Percentiles rank a stretch among this genome's conserved stretches.
These are phyloP conservation scores for Lordiphosa clarofinis DNA, from an alignment of 1,140 invertebrate species.

Conservation along the genomic window DNA sequence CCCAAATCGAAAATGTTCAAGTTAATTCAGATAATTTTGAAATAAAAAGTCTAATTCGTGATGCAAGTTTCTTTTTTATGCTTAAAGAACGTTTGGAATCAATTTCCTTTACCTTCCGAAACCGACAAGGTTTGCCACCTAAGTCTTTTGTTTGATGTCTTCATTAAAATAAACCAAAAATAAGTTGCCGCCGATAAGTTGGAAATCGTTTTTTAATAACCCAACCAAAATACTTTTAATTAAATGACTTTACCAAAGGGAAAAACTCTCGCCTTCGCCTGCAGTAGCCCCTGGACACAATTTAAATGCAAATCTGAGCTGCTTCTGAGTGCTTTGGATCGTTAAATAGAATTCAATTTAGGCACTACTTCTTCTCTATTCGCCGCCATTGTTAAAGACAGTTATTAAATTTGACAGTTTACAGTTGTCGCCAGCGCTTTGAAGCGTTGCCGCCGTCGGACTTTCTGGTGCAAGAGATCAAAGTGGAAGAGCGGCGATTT, in stretches of 20 bases:
- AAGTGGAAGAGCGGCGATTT: conserved; percentile 45
- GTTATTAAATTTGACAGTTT: conserved; percentile 78
- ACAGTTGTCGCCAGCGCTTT: conserved; percentile 55
- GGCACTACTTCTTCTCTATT: conserved; percentile 30
- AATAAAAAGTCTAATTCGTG: too few relatives aligned
- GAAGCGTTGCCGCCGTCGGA: conserved; percentile 44
- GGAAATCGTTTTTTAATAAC: conserved; percentile 71
- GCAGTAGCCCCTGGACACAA: conserved; percentile 43
- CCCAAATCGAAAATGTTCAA: too few relatives aligned
- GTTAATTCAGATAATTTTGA: too few relatives aligned
- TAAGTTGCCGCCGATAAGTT: conserved; percentile 38
- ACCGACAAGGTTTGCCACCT: conserved; percentile 58
- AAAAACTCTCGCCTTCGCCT: conserved; percentile 30
- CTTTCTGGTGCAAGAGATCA: conserved; percentile 57
- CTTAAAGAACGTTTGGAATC: too few relatives aligned
- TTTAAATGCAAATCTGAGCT: conserved; percentile 64
- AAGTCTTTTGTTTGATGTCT: conserved; percentile 73
- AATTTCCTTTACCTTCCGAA: conserved; percentile 11
- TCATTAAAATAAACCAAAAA: conserved; percentile 36
- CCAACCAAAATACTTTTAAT: conserved; percentile 52
- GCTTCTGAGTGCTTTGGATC: conserved; percentile 62
- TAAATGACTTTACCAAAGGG: conserved; percentile 46
- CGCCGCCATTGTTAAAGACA: conserved; percentile 59
- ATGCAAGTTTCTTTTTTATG: too few relatives aligned
- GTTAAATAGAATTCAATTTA: conserved; percentile 67